Percentiles rank a stretch among this genome's conserved stretches.
These are phyloP conservation scores for Bombus pyrosoma DNA, from an alignment of 1,140 invertebrate species.

Conservation along the genomic window DNA sequence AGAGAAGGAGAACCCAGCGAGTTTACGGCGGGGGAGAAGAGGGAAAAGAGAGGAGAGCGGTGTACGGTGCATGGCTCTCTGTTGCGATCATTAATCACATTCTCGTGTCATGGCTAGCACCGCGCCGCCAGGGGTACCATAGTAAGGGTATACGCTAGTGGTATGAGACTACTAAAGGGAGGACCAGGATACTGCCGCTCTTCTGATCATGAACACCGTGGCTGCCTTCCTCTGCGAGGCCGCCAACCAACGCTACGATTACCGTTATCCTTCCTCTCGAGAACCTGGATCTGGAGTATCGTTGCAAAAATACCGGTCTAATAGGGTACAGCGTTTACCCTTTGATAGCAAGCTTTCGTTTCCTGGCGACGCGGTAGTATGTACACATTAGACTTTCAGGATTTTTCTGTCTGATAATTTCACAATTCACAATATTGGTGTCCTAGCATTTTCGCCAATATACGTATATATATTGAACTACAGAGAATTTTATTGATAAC, in stretches of 20 bases:
- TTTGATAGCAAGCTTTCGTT: neutral
- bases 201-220: conserved; percentile 71
- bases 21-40: conserved; percentile 22
- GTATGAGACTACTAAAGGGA: conserved; percentile 70
- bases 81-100: conserved; percentile 82
- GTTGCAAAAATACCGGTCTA: conserved; percentile 4
- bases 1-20: conserved; percentile 30
- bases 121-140: conserved; percentile 81
- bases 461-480: too few species aligned
- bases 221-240: conserved; percentile 56
- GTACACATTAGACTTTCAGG: neutral
- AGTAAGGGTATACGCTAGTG: conserved; percentile 78
- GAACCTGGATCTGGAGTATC: conserved; percentile 33
- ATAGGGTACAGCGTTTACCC: neutral
- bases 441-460: accelerated
- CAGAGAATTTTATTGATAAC: too few species aligned
- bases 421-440: neutral
- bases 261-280: conserved; percentile 70
- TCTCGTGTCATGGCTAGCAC: conserved; percentile 81
- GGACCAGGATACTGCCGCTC: conserved; percentile 75
- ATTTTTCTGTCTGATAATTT: neutral
- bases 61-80: conserved; percentile 77
- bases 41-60: conserved; percentile 60
- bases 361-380: neutral
- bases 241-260: conserved; percentile 75